Conservation (phyloP, 1,140 invertebrate species). For the Campodea augens region DNA sequence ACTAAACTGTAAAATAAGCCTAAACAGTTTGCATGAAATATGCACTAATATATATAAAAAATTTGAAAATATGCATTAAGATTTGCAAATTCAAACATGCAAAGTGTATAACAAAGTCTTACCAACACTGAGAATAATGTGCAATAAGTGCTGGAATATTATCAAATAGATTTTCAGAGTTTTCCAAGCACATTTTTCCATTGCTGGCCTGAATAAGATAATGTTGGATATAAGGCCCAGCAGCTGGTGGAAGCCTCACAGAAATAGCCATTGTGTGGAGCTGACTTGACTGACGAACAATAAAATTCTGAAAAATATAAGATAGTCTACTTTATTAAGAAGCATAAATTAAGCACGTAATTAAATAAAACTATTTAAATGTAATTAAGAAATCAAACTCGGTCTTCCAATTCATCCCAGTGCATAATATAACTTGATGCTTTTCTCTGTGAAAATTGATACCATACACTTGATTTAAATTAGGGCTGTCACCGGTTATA, state of each 20-base stretch:
- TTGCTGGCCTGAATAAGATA: slow-evolving; percentile 76
- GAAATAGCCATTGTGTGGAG: slow-evolving; percentile 83
- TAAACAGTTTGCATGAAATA: too few species aligned
- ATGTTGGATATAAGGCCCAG: slow-evolving; percentile 81
- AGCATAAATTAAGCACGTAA: slow-evolving; percentile 5
- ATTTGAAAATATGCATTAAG: too few species aligned
- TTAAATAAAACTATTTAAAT: slow-evolving; percentile 4
- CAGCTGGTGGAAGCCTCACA: slow-evolving; percentile 63
- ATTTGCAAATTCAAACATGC: too few species aligned
- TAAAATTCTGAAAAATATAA: slow-evolving; percentile 54
- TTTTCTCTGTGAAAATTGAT: too few species aligned
- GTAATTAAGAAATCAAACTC: too few species aligned
- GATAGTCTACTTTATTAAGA: slow-evolving; percentile 9
- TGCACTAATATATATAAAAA: too few species aligned
- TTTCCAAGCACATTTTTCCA: slow-evolving; percentile 62
- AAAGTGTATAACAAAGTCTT: too few species aligned
- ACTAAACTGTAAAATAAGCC: too few species aligned
- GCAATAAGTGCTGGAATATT: slow-evolving; percentile 78
- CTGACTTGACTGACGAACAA: slow-evolving; percentile 82
- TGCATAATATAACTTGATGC: too few species aligned
- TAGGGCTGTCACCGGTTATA: too few species aligned
- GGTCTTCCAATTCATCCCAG: too few species aligned
- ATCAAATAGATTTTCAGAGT: slow-evolving; percentile 77
- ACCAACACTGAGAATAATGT: slow-evolving; percentile 84
- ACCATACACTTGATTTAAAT: too few species aligned